These are phyloP conservation scores for Oncorhynchus gorbuscha DNA, from an alignment of 2,113 vertebrate species.

Conservation along the genomic window DNA sequence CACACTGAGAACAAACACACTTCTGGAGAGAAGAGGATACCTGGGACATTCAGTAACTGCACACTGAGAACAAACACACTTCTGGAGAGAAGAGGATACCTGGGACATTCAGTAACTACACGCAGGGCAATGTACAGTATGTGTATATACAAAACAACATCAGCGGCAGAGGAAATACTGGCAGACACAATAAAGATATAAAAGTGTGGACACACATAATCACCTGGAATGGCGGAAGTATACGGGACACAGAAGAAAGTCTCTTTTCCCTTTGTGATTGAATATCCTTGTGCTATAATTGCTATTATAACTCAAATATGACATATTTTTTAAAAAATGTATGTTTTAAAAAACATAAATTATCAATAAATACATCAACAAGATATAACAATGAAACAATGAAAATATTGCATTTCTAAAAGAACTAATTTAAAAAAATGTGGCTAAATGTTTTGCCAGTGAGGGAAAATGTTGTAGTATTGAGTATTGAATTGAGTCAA, in stretches of 20 bases:
- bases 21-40: conserved; percentile 17
- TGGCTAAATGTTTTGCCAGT: conserved; percentile 13
- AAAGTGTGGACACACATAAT: conserved; percentile 75
- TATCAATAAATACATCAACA: conserved; percentile 18
- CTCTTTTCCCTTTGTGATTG: conserved; percentile 11
- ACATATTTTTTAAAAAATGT: conserved; percentile 12
- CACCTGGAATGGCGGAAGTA: conserved; percentile 49
- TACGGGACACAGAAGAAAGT: conserved; percentile 15
- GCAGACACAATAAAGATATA: conserved; percentile 78
- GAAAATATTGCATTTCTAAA: conserved; percentile 56
- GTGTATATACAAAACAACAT: conserved; percentile 80
- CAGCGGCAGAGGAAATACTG: conserved; percentile 77
- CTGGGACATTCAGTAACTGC: conserved; percentile 73
- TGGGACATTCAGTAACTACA: conserved; percentile 81
- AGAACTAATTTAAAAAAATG: conserved; percentile 21
- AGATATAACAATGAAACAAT: conserved; percentile 40
- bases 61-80: conserved; percentile 71
- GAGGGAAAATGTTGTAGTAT: neutral
- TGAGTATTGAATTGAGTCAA: conserved; percentile 12
- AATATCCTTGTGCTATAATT: conserved; percentile 21
- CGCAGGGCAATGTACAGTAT: conserved; percentile 81
- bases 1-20: conserved; percentile 70
- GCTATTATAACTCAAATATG: conserved; percentile 1
- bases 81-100: conserved; percentile 5
- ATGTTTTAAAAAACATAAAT: conserved; percentile 15